Percentiles rank a stretch among this genome's conserved stretches.
These are phyloP conservation scores for Laterallus jamaicensis DNA, from an alignment of 2,113 vertebrate species.

Conservation along the genomic window DNA sequence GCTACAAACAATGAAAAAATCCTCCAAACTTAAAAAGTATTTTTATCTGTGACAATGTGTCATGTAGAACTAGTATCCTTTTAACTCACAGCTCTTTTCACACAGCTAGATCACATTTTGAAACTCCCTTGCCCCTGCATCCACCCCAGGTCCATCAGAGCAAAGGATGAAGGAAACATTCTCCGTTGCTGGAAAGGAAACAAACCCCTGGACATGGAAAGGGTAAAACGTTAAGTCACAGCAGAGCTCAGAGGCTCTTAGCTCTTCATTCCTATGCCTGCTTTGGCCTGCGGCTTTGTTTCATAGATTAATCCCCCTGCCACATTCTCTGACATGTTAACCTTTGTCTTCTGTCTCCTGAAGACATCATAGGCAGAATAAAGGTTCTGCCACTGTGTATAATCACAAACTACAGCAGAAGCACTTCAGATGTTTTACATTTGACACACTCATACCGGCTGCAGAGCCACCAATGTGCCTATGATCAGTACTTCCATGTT, in stretches of 20 bases:
- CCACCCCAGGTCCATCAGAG: not conserved
- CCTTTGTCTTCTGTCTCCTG: not conserved
- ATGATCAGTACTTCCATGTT: not conserved
- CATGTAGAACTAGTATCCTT: not conserved
- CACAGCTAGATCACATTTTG: not conserved
- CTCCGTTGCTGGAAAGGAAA: not conserved
- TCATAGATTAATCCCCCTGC: not conserved
- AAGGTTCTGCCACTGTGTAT: not conserved
- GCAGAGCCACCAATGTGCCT: not conserved
- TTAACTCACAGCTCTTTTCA: not conserved
- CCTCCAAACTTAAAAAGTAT: not conserved
- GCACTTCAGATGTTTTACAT: not conserved
- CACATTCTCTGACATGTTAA: not conserved
- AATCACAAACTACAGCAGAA: not conserved
- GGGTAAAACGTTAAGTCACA: not conserved
- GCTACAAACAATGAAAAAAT: accelerated
- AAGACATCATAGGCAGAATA: not conserved
- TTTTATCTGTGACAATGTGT: not conserved
- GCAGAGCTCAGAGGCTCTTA: not conserved
- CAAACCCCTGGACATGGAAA: not conserved
- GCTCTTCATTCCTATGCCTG: not conserved
- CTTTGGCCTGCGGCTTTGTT: not conserved
- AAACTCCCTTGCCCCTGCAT: not conserved
- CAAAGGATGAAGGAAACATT: not conserved
- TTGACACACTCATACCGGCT: not conserved